Conservation (phyloP, 2,888 invertebrate genomes). For the Yponomeuta evonymella region DNA sequence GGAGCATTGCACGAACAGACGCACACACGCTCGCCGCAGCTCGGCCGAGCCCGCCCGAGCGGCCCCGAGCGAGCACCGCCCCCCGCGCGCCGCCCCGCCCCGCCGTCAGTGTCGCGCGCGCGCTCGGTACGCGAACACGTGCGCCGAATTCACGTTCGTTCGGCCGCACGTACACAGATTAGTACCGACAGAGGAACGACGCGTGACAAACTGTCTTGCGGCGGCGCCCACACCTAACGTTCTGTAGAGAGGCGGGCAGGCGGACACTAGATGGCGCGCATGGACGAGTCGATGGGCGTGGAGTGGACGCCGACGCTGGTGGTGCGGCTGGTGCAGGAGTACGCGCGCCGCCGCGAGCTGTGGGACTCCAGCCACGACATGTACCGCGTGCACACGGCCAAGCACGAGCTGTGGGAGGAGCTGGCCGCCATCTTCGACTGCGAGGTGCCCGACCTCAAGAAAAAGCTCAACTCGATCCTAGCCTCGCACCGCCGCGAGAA, state of each 20-base stretch:
- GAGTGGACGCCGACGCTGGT: conserved; percentile 55
- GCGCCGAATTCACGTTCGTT: conserved; percentile 9
- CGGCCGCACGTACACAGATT: neutral
- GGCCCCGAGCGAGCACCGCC: conserved; percentile 3
- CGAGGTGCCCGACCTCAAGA: conserved; percentile 51
- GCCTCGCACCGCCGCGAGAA: conserved; percentile 64
- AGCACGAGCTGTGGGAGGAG: conserved; percentile 54
- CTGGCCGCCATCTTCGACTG: conserved; percentile 50
- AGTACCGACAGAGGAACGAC: neutral
- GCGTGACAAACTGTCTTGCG: neutral
- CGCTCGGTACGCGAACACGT: conserved; percentile 12
- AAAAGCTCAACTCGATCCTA: conserved; percentile 61
- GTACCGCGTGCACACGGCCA: conserved; percentile 46
- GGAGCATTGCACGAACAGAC: conserved; percentile 3
- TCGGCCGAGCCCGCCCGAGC: conserved; percentile 15
- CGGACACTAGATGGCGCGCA: neutral
- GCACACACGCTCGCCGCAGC: conserved; percentile 1
- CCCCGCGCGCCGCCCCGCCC: conserved; percentile 8
- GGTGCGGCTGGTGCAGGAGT: conserved; percentile 46
- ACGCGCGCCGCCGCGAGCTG: conserved; percentile 41
- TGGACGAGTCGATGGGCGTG: neutral
- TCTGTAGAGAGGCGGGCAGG: no score
- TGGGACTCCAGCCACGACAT: conserved; percentile 49
- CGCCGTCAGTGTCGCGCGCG: conserved; percentile 13
- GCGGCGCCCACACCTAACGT: no score